A percentile compares a stretch with the other conserved stretches of the same genome.
phyloP scores from a whole-genome alignment of 2,113 vertebrate genomes.

The Passer montanus region DNA sequence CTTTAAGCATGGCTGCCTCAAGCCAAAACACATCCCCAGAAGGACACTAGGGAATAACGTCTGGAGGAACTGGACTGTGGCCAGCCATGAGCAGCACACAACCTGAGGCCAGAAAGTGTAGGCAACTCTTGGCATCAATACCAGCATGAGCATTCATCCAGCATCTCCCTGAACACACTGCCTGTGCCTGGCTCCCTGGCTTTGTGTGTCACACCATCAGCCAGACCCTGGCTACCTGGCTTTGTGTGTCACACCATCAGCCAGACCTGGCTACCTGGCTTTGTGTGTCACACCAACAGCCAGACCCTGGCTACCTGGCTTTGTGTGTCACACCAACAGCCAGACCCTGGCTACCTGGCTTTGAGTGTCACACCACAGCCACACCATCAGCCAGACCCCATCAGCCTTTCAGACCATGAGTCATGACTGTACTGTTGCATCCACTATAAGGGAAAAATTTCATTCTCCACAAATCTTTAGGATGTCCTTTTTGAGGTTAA shows the following conservation, averaged over 20 bases:
- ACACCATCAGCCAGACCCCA: not conserved
- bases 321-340: too few relatives aligned
- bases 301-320: not conserved
- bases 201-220: not conserved
- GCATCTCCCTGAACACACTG: not conserved
- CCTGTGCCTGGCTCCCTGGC: not conserved
- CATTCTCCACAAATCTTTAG: not conserved
- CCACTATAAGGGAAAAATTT: not conserved
- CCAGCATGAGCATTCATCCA: not conserved
- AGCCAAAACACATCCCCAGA: not conserved
- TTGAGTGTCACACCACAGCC: too few relatives aligned
- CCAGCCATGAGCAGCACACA: not conserved
- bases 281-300: too few relatives aligned
- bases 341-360: not conserved
- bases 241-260: too few relatives aligned
- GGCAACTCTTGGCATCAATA: not conserved
- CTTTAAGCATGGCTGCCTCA: not conserved
- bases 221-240: not conserved
- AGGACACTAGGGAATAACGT: not conserved
- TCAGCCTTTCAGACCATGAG: not conserved
- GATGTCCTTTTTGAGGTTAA: not conserved
- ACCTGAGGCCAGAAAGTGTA: not conserved
- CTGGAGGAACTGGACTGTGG: not conserved
- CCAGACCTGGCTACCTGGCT: too few relatives aligned
- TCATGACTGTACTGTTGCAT: not conserved